Evolutionary conservation across 2,113 vertebrate genomes (phyloP).

Genomic region (Paradisaea rubra): DNA sequence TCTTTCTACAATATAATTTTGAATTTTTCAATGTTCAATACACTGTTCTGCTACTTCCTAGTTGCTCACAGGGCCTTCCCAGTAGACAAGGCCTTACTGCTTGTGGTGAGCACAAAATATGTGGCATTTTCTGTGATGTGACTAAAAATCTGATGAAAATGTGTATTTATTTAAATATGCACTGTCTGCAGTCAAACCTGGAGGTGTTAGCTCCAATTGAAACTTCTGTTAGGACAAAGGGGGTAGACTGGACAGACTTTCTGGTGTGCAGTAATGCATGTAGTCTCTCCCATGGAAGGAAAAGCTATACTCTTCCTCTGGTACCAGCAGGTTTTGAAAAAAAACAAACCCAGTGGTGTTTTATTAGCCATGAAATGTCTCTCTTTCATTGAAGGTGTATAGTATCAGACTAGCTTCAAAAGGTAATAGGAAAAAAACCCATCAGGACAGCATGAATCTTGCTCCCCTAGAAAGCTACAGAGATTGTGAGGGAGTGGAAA

Average conservation of each 20-base stretch:
- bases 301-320: not conserved
- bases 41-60: not conserved
- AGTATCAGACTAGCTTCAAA: not conserved
- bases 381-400: not conserved
- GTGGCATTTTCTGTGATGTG: not conserved
- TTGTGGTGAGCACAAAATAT: not conserved
- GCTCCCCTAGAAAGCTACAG: not conserved
- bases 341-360: not conserved
- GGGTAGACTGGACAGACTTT: not conserved
- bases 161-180: not conserved
- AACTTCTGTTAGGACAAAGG: not conserved
- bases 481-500: not conserved
- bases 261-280: accelerated
- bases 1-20: not conserved
- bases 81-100: not conserved
- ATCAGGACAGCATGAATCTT: not conserved
- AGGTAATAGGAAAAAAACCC: not conserved
- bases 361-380: not conserved
- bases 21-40: not conserved
- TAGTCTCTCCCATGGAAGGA: accelerated
- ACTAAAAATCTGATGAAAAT: not conserved
- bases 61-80: not conserved
- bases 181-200: not conserved
- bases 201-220: not conserved
- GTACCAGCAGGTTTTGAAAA: not conserved